Base-by-base conservation (phyloP, 1,140 invertebrate genomes). In the Aleiodes sp. region DNA sequence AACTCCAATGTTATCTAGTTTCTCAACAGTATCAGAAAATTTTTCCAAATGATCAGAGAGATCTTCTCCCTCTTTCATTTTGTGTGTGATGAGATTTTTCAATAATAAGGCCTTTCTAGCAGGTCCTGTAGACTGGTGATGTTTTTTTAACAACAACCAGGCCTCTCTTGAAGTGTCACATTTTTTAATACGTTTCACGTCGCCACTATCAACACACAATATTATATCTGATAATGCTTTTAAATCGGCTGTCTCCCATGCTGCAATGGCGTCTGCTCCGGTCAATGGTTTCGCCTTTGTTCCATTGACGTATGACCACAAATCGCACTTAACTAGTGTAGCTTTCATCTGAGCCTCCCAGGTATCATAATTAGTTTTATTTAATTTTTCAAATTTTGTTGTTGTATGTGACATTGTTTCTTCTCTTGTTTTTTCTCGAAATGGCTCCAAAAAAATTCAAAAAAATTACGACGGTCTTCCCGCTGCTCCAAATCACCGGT, bases 171-270 rank as follows among this genome's bases (percentile, higher is more conserved):
- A 72, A 12, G 68, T 72, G 10, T 65, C 31, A 35, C 73, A 74
- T 2, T 37, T 21, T 14, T 41, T 24, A 16, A 72, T 41, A 26
- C 69, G 65, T 19, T 74, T 68, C 12, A 71, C 31, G n/a, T 71
- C 64, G 9, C 26, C 35, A 31, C 62, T 35, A 33, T 26, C 16
- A 2, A 66, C 56, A 14, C 65, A 66, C 21, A 77, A 56, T 4
- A 77, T 71, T 10, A 77, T 31, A 52, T 77, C 74, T 1, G 76
- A n/a, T 70, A 70, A 69, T 3, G 72, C 74, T 43, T 74, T 72
- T n/a, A 8, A 14, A 37, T 64, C 61, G 1, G 16, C 29, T 10
- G 16, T 21, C 14, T 24, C 21, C 61, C 61, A 64, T 7, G n/a
- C 35, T 21, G 21, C 12, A 26, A 26, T 10, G 9, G 56, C 24